Evolutionary conservation across 1,140 invertebrate genomes (phyloP), one percentile per base, ranked within the genome.

Genomic region (Camponotus floridanus): DNA sequence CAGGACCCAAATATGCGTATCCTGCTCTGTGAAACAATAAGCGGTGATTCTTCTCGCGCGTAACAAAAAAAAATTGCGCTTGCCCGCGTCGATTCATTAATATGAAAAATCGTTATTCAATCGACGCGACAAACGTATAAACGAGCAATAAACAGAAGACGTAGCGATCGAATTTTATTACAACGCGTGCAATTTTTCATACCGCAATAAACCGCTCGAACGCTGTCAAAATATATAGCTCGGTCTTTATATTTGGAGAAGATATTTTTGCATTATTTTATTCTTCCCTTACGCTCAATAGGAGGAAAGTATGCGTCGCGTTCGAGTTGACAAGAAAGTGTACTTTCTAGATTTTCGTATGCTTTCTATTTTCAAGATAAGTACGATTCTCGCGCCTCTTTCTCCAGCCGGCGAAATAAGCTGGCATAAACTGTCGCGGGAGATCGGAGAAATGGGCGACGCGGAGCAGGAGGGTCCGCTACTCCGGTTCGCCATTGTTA

Each of bases 81-180:
- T 18, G 11, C 31, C 21, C 3, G 48, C 48, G 45, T 26, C 0
- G 4, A 59, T 18, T 64, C 1, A 1, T 65, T 79, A 39, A 79
- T 33, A n/a, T n/a, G 26, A 55, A 79, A 65, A 79, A 51, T 21
- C 7, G 26, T 21, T 15, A n/a, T 76, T 76, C 64, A 62, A 76
- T 26, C 8, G 31, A 0, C 15, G 6, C 5, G 36, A 4, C 21
- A 33, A 18, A 71, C 7, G 7, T 15, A 2, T 15, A 26, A 26
- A 7, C 70, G 11, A 73, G 1, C 36, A 57, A 74, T 73, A 57
- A 57, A 71, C 45, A 36, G 45, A 13, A 74, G 33, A 26, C 55
- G 21, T n/a, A 36, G 62, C 7, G 3, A 21, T n/a, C 45, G 57
- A 62, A 26, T 26, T 26, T 26, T 21, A 57, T 62, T 26, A 45